A percentile compares a stretch with the other conserved stretches of the same genome.
phyloP scores from a whole-genome alignment of 2,888 invertebrate genomes.

The Rhaphigaster nebulosa region DNA sequence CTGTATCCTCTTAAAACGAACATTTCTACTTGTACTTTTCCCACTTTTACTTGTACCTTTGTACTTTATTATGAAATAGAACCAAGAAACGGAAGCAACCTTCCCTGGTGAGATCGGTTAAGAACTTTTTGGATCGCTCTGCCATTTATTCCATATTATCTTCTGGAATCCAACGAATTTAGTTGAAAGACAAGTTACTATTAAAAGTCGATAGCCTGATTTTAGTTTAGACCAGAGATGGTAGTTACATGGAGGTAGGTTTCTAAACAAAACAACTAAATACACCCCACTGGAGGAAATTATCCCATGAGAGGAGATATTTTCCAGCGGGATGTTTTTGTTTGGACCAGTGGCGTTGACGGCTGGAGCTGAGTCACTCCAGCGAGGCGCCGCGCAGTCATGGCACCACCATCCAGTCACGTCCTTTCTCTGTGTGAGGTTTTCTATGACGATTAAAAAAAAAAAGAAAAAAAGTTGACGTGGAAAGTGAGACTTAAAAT shows the following conservation, averaged over 20 bases:
- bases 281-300: constrained; percentile 23
- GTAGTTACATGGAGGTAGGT: neutral
- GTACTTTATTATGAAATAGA: too few species aligned
- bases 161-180: neutral
- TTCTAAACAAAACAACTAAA: constrained; percentile 26
- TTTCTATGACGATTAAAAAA: constrained; percentile 4
- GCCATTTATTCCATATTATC: neutral
- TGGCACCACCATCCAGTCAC: constrained; percentile 39
- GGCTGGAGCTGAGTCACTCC: constrained; percentile 27
- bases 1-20: too few species aligned
- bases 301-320: constrained; percentile 28
- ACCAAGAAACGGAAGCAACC: too few species aligned
- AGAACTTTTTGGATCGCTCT: too few species aligned
- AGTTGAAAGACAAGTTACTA: neutral
- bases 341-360: constrained; percentile 34
- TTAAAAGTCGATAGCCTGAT: neutral
- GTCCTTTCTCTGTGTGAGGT: neutral
- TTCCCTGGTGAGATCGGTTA: too few species aligned
- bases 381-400: constrained; percentile 44
- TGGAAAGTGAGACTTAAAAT: constrained; percentile 9
- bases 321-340: constrained; percentile 32
- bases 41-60: too few species aligned
- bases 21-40: too few species aligned
- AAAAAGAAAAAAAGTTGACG: neutral
- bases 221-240: neutral